Conservation (phyloP, 1,140 invertebrate species). For the Battus philenor region DNA sequence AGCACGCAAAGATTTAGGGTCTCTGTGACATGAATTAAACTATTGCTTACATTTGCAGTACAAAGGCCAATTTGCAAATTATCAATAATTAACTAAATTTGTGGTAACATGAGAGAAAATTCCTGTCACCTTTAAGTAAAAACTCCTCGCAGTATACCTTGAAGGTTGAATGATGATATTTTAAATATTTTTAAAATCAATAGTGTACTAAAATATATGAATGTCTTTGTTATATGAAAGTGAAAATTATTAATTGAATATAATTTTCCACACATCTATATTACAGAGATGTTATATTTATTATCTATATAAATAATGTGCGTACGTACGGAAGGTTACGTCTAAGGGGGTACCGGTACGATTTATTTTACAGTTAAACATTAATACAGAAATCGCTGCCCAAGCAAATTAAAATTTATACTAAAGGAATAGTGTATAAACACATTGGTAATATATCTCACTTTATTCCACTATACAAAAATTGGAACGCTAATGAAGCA, state of each 20-base stretch:
- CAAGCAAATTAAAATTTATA: not conserved
- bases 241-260: not conserved
- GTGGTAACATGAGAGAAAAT: not conserved
- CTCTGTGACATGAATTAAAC: too few species aligned
- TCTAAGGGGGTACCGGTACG: too few species aligned
- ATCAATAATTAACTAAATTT: not conserved
- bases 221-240: not conserved
- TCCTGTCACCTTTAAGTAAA: too few species aligned
- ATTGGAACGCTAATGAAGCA: too few species aligned
- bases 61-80: too few species aligned
- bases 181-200: not conserved
- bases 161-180: not conserved
- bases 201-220: too few species aligned
- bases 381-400: not conserved
- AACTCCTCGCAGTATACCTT: not conserved
- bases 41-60: too few species aligned
- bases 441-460: too few species aligned
- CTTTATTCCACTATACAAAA: too few species aligned
- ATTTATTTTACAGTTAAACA: not conserved
- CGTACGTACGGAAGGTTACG: not conserved
- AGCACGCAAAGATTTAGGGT: too few species aligned
- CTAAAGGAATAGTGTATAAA: too few species aligned
- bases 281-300: not conserved
- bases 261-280: not conserved
- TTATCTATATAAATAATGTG: not conserved